phyloP scores from a whole-genome alignment of 2,797 vertebrate species.

The Esox lucius region DNA sequence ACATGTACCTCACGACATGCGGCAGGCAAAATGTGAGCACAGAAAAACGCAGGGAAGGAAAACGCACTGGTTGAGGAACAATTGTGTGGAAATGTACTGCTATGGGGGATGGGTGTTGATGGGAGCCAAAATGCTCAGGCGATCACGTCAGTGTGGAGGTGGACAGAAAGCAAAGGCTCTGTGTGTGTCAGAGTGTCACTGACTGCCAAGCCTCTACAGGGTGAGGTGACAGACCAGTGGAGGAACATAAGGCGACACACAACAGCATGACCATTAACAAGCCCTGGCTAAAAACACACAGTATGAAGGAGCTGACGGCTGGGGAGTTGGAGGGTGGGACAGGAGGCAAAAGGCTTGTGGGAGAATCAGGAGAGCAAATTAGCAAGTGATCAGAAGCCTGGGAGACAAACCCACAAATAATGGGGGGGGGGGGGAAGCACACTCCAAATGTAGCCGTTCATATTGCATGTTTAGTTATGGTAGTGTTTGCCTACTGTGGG shows the following conservation, averaged over 20 bases:
- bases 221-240: conserved; percentile 61
- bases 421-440: conserved; percentile 30
- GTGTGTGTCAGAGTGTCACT: conserved; percentile 26
- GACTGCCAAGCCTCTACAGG: conserved; percentile 65
- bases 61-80: conserved; percentile 47
- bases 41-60: conserved; percentile 32
- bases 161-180: conserved; percentile 22
- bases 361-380: conserved; percentile 50
- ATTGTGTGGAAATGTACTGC: conserved; percentile 54
- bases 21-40: conserved; percentile 34
- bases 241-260: conserved; percentile 64
- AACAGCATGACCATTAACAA: conserved; percentile 47
- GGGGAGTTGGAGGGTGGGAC: background rate
- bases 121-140: conserved; percentile 44
- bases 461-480: conserved; percentile 22
- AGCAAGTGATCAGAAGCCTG: conserved; percentile 60
- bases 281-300: conserved; percentile 48
- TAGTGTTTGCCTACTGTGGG: background rate
- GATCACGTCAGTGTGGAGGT: conserved; percentile 59
- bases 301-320: background rate
- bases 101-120: conserved; percentile 60
- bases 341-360: conserved; percentile 40
- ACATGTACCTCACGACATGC: conserved; percentile 34
- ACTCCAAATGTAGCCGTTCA: conserved; percentile 16
- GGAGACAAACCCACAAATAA: conserved; percentile 35